Conservation (phyloP, 1,140 invertebrate species). For the Odontomachus brunneus region DNA sequence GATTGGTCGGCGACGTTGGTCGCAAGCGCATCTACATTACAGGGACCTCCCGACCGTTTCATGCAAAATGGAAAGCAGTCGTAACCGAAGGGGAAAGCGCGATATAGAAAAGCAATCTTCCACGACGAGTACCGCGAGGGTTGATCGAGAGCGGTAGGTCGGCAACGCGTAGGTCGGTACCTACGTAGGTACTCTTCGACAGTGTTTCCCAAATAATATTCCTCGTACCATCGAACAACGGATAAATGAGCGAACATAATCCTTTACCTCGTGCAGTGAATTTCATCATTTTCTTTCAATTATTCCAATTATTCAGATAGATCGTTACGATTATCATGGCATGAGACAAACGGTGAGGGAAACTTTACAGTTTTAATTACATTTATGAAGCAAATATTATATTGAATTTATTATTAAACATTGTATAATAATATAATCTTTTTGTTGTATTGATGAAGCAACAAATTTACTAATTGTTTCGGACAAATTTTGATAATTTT, state of each 20-base stretch:
- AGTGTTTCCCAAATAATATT: constrained; percentile 45
- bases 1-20: constrained; percentile 14
- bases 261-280: background rate
- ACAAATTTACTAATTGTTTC: too few relatives aligned
- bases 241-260: background rate
- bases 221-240: background rate
- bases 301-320: too few relatives aligned
- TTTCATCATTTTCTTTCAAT: too few relatives aligned
- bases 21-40: constrained; percentile 11
- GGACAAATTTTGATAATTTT: too few relatives aligned
- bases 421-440: too few relatives aligned
- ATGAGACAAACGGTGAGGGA: too few relatives aligned
- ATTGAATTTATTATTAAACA: too few relatives aligned
- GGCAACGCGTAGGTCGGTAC: constrained; percentile 57
- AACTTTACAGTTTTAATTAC: too few relatives aligned
- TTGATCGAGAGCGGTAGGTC: constrained; percentile 35
- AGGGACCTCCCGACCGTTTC: constrained; percentile 54
- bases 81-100: constrained; percentile 48
- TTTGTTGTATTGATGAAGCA: too few relatives aligned
- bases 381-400: too few relatives aligned
- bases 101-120: constrained; percentile 74
- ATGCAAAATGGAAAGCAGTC: constrained; percentile 66
- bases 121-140: constrained; percentile 34
- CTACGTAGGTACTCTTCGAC: constrained; percentile 45
- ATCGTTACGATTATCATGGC: too few relatives aligned